A percentile compares a stretch with the other conserved stretches of the same genome.
These are phyloP conservation scores for Brachyalestes nurse DNA, from an alignment of 2,797 vertebrate genomes.

Conservation along the genomic window DNA sequence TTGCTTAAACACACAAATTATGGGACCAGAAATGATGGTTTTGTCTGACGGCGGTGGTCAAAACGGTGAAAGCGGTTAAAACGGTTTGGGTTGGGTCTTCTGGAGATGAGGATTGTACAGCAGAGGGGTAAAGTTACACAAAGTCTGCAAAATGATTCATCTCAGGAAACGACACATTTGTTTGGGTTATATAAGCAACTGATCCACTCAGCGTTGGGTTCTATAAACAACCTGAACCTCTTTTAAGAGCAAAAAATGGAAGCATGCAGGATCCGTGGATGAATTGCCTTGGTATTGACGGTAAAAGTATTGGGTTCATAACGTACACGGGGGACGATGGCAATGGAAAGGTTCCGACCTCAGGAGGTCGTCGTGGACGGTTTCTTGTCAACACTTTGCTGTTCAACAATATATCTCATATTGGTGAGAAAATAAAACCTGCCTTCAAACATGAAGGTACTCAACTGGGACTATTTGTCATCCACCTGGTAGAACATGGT, in stretches of 20 bases:
- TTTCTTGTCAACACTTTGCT: background rate
- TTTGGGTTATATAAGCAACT: background rate
- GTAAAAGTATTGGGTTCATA: background rate
- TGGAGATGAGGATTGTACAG: background rate
- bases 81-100: background rate
- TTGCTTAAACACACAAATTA: background rate
- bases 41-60: background rate
- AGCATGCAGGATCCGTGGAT: background rate
- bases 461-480: background rate
- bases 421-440: background rate
- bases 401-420: background rate
- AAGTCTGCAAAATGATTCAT: background rate
- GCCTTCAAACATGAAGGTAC: background rate
- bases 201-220: background rate
- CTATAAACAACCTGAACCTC: background rate
- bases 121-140: background rate
- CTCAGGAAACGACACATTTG: background rate
- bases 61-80: conserved; percentile 2
- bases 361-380: background rate
- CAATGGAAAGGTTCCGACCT: background rate
- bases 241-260: background rate
- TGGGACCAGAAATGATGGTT: background rate
- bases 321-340: background rate
- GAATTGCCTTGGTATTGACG: background rate
- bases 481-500: background rate